phyloP scores from a whole-genome alignment of 2,888 invertebrate species.

The Vanessa cardui region DNA sequence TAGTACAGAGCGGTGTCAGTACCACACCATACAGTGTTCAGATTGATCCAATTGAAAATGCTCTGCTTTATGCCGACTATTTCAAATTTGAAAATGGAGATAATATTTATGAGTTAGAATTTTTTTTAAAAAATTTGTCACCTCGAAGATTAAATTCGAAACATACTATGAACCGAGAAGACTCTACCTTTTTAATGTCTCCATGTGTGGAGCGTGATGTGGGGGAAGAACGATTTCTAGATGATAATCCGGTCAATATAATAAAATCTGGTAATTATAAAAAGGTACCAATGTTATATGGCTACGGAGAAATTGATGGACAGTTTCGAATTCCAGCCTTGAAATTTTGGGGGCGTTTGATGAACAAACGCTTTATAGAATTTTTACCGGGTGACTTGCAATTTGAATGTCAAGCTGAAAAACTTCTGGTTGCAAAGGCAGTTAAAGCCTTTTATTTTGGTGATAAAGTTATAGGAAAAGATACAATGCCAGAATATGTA shows the following conservation, averaged over 20 bases:
- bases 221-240: constrained; percentile 50
- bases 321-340: constrained; percentile 43
- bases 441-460: constrained; percentile 58
- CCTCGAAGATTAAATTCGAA: constrained; percentile 46
- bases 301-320: constrained; percentile 56
- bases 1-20: constrained; percentile 57
- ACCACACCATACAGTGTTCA: constrained; percentile 51
- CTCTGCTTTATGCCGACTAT: constrained; percentile 52
- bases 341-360: constrained; percentile 49
- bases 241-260: constrained; percentile 52
- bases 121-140: constrained; percentile 55
- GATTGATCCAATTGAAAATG: constrained; percentile 54
- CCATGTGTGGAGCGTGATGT: constrained; percentile 53
- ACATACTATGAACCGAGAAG: constrained; percentile 32
- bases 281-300: constrained; percentile 55
- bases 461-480: constrained; percentile 39
- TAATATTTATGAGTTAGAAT: constrained; percentile 52
- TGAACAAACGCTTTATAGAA: constrained; percentile 61
- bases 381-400: constrained; percentile 58
- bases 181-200: constrained; percentile 43
- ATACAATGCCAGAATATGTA: constrained; percentile 26
- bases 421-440: constrained; percentile 37
- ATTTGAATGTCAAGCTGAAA: constrained; percentile 19
- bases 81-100: constrained; percentile 50
- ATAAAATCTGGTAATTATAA: constrained; percentile 51